Percentiles rank a stretch among this genome's conserved stretches.
These are phyloP conservation scores for Agrypnus murinus DNA, from an alignment of 2,888 invertebrate species.

Conservation along the genomic window DNA sequence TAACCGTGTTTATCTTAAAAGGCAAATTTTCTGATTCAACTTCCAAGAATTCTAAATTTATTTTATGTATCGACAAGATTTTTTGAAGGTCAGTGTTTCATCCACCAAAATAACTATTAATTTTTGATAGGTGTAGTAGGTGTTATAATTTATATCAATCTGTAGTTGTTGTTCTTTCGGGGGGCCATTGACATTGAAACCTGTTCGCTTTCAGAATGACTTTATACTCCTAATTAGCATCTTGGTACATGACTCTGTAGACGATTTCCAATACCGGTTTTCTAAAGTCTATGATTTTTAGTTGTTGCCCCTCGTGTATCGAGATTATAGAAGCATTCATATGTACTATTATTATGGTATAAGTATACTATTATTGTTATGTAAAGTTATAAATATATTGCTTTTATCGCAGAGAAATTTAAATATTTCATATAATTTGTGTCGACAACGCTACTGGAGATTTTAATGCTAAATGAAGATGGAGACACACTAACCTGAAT, in stretches of 20 bases:
- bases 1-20: neutral
- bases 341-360: neutral
- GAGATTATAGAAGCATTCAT: neutral
- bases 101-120: conserved; percentile 26
- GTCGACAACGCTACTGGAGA: no score
- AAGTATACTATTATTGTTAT: no score
- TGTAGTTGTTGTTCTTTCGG: conserved; percentile 36
- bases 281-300: conserved; percentile 34
- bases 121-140: conserved; percentile 10
- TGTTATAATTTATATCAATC: conserved; percentile 33
- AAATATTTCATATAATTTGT: no score
- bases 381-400: no score
- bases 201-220: conserved; percentile 46
- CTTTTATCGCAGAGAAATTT: no score
- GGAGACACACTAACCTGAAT: no score
- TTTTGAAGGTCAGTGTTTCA: conserved; percentile 19
- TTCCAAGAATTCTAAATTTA: conserved; percentile 18
- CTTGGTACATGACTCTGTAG: conserved; percentile 40
- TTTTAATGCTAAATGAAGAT: no score
- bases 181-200: conserved; percentile 53
- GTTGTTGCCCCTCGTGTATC: neutral
- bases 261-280: conserved; percentile 51
- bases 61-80: conserved; percentile 5
- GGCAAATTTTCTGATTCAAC: neutral
- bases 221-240: conserved; percentile 48